Base-by-base conservation (phyloP, 1,140 invertebrate species). In the Zaprionus africanus region DNA sequence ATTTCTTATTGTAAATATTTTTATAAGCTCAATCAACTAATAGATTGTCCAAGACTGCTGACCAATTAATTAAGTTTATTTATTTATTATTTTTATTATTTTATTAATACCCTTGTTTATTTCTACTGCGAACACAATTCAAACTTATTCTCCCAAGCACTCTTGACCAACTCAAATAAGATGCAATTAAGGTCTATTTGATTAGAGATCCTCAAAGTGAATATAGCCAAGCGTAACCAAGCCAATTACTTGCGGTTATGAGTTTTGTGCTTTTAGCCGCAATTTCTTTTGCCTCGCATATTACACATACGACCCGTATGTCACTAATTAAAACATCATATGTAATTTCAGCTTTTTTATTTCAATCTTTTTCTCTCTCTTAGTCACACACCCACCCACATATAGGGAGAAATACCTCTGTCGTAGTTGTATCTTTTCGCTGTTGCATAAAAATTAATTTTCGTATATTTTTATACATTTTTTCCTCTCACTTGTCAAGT, bases 291-390 rank as follows among this genome's bases (percentile, higher is more conserved):
- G 24, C 31, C 26, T 53, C 34, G 12, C 51, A 71, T 66, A 49
- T 72, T 60, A 49, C 69, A 57, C 62, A 72, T 72, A 61, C 74
- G 28, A 46, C 46, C 56, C 70, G 70, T 56, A 75, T 46, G 78
- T 69, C 83, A 73, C 84, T 87, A 87, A 87, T 87, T 87, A 87
- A 87, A 84, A 81, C 84, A 81, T 87, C 83, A 87, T 88, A 87
- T 87, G 83, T 87, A 87, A 87, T 87, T 87, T 87, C 84, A 87
- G 70, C 78, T 82, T 82, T 86, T 85, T 82, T 65, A 17, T 67
- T 58, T 17, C 51, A 26, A 64, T 58, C 15, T 17, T 66, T 41
- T 66, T 41, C 6, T 74, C 19, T 54, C 7, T 57, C 7, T 1
- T 22, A 46, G 41, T 9, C 41, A 1, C n/a, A 13, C 36, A 28